Evolutionary conservation across 2,797 vertebrate genomes (phyloP).

Genomic region (Anabacerthia variegaticeps): DNA sequence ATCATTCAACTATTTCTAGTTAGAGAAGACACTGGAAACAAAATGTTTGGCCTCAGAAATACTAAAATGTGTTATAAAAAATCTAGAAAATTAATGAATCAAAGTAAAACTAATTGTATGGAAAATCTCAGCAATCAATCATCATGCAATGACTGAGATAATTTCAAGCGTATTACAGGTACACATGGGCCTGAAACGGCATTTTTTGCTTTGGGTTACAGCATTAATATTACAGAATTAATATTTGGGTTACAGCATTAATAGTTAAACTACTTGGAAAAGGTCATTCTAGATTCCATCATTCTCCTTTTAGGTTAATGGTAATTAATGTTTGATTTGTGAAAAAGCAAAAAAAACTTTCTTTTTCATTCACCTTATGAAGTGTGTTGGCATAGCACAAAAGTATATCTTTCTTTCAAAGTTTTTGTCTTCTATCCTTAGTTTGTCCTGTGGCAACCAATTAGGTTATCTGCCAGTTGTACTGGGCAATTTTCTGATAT

Average conservation of each 20-base stretch:
- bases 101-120: not conserved
- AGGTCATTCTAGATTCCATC: not conserved
- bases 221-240: not conserved
- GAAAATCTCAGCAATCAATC: not conserved
- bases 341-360: not conserved
- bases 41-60: not conserved
- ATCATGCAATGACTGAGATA: not conserved
- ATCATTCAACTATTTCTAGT: not conserved
- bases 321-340: not conserved
- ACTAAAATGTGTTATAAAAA: not conserved
- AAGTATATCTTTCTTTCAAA: not conserved
- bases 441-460: not conserved
- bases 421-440: not conserved
- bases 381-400: not conserved
- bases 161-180: not conserved
- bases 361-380: not conserved
- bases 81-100: not conserved
- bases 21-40: not conserved
- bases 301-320: not conserved
- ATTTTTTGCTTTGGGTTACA: not conserved
- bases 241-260: no score
- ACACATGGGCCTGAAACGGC: not conserved
- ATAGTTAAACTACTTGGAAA: not conserved
- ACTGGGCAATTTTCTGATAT: not conserved
- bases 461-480: not conserved